Evolutionary conservation across 2,797 vertebrate species (phyloP).

Genomic region (Smutsia temminckii): DNA sequence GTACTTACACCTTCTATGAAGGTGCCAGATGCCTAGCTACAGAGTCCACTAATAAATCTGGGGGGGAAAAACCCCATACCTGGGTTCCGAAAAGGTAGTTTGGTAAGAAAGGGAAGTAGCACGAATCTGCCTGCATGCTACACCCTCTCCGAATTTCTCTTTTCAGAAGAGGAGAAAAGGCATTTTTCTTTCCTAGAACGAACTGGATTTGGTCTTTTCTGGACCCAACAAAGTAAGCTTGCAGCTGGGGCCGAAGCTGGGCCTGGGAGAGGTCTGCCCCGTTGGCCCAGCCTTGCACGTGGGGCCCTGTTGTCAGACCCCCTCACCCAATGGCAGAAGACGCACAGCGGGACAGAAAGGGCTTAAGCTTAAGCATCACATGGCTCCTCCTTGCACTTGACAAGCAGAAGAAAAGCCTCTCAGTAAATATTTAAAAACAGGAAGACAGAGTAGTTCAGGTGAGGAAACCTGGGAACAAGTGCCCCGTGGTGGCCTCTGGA

Average conservation of each 20-base stretch:
- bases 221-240: background rate
- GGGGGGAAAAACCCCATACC: background rate
- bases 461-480: background rate
- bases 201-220: background rate
- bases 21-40: accelerated
- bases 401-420: background rate
- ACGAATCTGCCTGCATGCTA: accelerated
- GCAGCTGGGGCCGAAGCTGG: accelerated
- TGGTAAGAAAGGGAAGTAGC: background rate
- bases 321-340: background rate
- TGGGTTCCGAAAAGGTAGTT: background rate
- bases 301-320: too few species aligned
- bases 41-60: accelerated
- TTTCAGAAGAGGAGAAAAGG: background rate
- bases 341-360: background rate
- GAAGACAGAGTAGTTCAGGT: accelerated
- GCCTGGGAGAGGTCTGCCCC: background rate
- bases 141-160: too few species aligned
- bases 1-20: background rate
- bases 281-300: accelerated
- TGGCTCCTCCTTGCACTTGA: background rate
- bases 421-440: background rate
- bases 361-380: background rate
- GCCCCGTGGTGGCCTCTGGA: accelerated
- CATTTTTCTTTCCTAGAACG: background rate